Percentiles rank a stretch among this genome's conserved stretches.
Evolutionary conservation across 2,113 vertebrate species (phyloP).

Genomic region (Burhinus bistriatus): DNA sequence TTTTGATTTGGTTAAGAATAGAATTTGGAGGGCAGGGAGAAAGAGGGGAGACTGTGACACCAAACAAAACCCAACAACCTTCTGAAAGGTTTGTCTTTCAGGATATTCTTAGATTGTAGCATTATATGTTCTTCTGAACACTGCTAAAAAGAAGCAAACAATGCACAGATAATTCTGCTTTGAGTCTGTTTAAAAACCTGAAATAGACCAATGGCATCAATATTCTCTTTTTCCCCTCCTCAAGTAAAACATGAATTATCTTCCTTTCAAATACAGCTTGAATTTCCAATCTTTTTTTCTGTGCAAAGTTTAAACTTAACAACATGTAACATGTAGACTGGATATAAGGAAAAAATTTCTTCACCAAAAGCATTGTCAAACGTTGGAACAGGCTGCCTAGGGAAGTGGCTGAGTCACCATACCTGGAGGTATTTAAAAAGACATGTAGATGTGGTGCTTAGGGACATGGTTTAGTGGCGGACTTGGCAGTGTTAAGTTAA

Average conservation of each 20-base stretch:
- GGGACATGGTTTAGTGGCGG: neutral
- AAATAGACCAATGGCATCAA: neutral
- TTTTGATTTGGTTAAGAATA: neutral
- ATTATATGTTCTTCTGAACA: neutral
- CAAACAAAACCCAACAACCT: neutral
- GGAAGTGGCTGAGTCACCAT: neutral
- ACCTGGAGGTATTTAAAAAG: neutral
- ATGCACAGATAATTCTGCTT: neutral
- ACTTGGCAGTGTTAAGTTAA: neutral
- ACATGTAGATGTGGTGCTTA: neutral
- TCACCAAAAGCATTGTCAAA: neutral
- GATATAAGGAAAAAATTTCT: neutral
- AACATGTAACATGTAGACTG: neutral
- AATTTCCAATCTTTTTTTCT: neutral
- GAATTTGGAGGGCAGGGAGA: neutral
- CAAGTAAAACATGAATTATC: neutral
- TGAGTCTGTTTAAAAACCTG: neutral
- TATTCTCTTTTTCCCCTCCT: too few relatives aligned
- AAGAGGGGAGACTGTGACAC: neutral
- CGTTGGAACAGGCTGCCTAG: neutral
- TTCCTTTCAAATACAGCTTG: neutral
- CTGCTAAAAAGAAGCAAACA: neutral
- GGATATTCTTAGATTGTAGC: neutral
- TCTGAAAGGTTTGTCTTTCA: neutral
- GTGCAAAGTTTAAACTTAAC: neutral